Conservation (phyloP, 2,888 invertebrate genomes). For the Hipparchia semele region DNA sequence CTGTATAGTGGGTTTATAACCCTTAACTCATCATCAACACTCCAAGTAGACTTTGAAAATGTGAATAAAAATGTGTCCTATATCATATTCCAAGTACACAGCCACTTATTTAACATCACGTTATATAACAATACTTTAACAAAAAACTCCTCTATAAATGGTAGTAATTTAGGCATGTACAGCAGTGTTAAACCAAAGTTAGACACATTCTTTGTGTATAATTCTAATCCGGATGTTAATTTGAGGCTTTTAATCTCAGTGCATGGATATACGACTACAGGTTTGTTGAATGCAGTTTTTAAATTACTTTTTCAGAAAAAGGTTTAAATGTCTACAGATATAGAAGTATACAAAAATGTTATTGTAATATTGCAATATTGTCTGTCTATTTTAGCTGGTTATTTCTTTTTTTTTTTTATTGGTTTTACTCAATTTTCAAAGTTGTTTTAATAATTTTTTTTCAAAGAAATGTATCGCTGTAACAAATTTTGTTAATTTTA, state of each 20-base stretch:
- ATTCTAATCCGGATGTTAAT: constrained; percentile 59
- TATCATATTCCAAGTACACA: constrained; percentile 86
- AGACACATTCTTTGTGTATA: constrained; percentile 68
- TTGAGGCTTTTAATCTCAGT: constrained; percentile 75
- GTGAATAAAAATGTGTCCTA: constrained; percentile 76
- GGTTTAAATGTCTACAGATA: background rate
- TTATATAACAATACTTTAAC: constrained; percentile 69
- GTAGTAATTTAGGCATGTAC: constrained; percentile 85
- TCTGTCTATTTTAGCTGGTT: background rate
- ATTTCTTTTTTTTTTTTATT: no score
- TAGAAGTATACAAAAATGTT: no score
- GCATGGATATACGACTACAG: constrained; percentile 74
- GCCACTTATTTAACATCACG: constrained; percentile 80
- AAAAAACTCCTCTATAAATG: constrained; percentile 67
- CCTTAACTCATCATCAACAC: constrained; percentile 53
- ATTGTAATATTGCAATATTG: no score
- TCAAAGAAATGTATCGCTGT: no score
- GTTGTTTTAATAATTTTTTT: no score
- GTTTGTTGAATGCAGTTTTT: constrained; percentile 56
- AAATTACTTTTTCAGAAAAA: background rate
- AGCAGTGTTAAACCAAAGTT: constrained; percentile 50
- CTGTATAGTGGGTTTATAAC: constrained; percentile 57
- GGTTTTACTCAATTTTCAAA: no score
- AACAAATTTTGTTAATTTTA: no score
- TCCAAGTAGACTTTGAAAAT: constrained; percentile 67